phyloP scores from a whole-genome alignment of 2,113 vertebrate genomes.

The Caretta caretta region DNA sequence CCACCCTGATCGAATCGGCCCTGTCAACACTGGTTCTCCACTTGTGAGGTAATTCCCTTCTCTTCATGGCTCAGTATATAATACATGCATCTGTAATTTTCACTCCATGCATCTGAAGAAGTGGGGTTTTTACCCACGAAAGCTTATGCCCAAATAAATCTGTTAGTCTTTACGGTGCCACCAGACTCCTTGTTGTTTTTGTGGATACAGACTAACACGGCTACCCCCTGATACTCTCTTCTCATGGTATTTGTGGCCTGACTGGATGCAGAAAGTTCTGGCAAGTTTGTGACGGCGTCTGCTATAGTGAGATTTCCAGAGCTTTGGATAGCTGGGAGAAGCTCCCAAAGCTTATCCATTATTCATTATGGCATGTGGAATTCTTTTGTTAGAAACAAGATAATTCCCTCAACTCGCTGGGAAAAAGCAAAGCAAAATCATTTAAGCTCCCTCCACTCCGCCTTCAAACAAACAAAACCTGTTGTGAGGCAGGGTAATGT shows the following conservation, averaged over 20 bases:
- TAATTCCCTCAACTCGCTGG: conserved; percentile 62
- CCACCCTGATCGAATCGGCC: too few species aligned
- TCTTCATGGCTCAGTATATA: too few species aligned
- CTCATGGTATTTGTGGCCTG: conserved; percentile 53
- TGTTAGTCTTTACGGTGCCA: too few species aligned
- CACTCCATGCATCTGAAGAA: too few species aligned
- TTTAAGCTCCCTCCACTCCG: not conserved
- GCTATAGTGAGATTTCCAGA: conserved; percentile 45
- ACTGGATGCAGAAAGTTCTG: conserved; percentile 52
- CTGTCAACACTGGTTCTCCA: too few species aligned
- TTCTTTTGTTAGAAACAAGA: conserved; percentile 35
- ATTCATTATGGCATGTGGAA: conserved; percentile 39
- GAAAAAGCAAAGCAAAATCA: conserved; percentile 35
- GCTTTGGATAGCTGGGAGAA: conserved; percentile 54
- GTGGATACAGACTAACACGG: too few species aligned
- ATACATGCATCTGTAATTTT: too few species aligned
- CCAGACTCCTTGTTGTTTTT: too few species aligned
- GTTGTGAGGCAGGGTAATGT: too few species aligned
- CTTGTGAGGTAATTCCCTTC: too few species aligned
- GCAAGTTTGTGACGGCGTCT: conserved; percentile 19
- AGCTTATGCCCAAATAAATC: too few species aligned
- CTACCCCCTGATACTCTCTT: conserved; percentile 37
- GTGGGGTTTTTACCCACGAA: too few species aligned
- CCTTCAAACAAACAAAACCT: not conserved
- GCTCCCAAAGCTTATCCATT: conserved; percentile 39